A percentile compares a stretch with the other conserved stretches of the same genome.
phyloP scores from a whole-genome alignment of 1,140 invertebrate species.

The Archegozetes longisetosus region DNA sequence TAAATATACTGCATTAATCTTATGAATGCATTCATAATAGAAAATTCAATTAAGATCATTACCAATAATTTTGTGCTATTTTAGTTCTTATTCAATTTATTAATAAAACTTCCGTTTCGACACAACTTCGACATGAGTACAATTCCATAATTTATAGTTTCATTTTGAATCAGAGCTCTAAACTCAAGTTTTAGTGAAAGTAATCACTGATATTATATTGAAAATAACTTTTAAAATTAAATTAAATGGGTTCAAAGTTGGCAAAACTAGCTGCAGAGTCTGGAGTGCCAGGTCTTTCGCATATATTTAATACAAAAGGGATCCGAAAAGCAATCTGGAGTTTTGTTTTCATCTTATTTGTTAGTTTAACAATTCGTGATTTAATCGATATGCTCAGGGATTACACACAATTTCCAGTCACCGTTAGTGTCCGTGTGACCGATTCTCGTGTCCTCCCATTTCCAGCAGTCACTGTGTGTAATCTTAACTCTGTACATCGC shows the following conservation, averaged over 20 bases:
- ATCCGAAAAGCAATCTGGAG: conserved; percentile 11
- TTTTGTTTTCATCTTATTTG: conserved; percentile 11
- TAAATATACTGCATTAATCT: no score
- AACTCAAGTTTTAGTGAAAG: no score
- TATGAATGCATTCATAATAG: no score
- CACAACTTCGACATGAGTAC: no score
- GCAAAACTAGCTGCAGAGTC: conserved; percentile 11
- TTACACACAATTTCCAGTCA: conserved; percentile 19
- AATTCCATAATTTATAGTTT: no score
- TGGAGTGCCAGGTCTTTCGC: conserved; percentile 12
- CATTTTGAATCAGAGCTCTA: no score
- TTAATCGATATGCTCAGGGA: conserved; percentile 16
- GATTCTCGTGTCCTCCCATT: conserved; percentile 23
- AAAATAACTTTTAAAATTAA: no score
- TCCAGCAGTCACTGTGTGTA: conserved; percentile 31
- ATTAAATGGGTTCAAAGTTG: conserved; percentile 8
- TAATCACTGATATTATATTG: no score
- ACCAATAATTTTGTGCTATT: no score
- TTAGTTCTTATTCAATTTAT: no score
- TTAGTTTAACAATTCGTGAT: conserved; percentile 7
- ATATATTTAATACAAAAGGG: neutral
- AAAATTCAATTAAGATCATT: no score
- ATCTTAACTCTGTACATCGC: conserved; percentile 27
- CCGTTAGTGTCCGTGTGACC: conserved; percentile 18
- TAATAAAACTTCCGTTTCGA: no score